Evolutionary conservation across 2,888 invertebrate genomes (phyloP).

Genomic region (Amorpha juglandis): DNA sequence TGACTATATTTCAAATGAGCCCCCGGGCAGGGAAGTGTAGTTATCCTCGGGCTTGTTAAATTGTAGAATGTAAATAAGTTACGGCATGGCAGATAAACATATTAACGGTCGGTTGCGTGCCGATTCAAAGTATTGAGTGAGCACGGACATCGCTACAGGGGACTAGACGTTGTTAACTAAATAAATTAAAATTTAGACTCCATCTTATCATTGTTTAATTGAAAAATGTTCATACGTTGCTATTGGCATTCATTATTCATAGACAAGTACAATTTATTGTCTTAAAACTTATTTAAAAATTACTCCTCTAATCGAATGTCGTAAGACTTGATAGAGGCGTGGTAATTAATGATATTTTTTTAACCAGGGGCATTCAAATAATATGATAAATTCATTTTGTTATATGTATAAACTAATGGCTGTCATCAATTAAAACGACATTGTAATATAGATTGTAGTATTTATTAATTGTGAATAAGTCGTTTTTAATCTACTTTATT

Average conservation of each 20-base stretch:
- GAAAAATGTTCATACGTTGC: neutral
- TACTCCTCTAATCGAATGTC: neutral
- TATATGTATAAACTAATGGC: slow-evolving; percentile 8
- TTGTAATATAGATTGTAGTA: neutral
- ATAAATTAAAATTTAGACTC: slow-evolving; percentile 2
- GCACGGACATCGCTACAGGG: slow-evolving; percentile 16
- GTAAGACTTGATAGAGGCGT: slow-evolving; percentile 3
- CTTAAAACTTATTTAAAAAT: neutral
- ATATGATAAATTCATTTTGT: slow-evolving; percentile 17
- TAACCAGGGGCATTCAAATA: slow-evolving; percentile 14
- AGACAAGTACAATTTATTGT: neutral
- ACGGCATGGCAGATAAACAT: slow-evolving; percentile 30
- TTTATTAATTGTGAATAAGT: neutral
- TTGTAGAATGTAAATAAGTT: slow-evolving; percentile 18
- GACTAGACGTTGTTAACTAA: slow-evolving; percentile 7
- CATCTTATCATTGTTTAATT: slow-evolving; percentile 2
- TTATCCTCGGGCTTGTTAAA: slow-evolving; percentile 26
- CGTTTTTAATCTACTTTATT: neutral
- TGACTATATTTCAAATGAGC: slow-evolving; percentile 24
- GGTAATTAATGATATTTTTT: slow-evolving; percentile 11
- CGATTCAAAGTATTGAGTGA: slow-evolving; percentile 17
- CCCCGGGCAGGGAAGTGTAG: slow-evolving; percentile 19
- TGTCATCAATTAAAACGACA: slow-evolving; percentile 14
- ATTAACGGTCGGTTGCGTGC: slow-evolving; percentile 28
- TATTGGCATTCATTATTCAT: neutral